phyloP scores from a whole-genome alignment of 2,797 vertebrate genomes.

The Anableps anableps region DNA sequence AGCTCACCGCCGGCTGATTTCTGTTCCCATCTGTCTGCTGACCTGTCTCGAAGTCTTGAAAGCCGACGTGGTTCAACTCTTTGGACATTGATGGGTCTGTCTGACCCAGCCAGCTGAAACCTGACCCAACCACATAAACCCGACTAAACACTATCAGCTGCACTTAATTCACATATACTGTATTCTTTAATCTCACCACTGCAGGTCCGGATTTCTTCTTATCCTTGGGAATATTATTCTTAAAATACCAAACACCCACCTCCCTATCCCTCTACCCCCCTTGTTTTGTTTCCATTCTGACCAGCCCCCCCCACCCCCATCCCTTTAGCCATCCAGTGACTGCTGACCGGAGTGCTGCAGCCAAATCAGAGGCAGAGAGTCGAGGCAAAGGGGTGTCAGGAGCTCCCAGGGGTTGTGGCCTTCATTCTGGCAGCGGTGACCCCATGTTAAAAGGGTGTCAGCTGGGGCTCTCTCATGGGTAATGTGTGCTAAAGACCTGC shows the following conservation, averaged over 20 bases:
- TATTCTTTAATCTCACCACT: not conserved
- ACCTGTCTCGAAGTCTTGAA: constrained; percentile 75
- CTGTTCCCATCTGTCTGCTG: constrained; percentile 85
- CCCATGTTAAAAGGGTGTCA: constrained; percentile 83
- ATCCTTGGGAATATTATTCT: constrained; percentile 17
- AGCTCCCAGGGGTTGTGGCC: constrained; percentile 77
- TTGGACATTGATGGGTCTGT: constrained; percentile 65
- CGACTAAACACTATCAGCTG: not conserved
- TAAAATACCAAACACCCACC: constrained; percentile 19
- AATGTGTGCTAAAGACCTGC: constrained; percentile 81
- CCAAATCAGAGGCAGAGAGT: constrained; percentile 50
- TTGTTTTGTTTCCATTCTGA: constrained; percentile 1
- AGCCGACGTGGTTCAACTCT: constrained; percentile 61
- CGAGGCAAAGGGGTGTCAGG: constrained; percentile 68
- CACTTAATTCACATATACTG: constrained; percentile 18
- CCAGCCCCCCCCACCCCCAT: constrained; percentile 25
- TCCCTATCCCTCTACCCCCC: constrained; percentile 1
- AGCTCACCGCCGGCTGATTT: constrained; percentile 78
- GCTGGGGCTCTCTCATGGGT: constrained; percentile 79
- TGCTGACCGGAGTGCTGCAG: constrained; percentile 50
- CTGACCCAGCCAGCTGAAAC: constrained; percentile 61
- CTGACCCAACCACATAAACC: constrained; percentile 27
- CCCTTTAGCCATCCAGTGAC: constrained; percentile 33
- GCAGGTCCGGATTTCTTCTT: not conserved
- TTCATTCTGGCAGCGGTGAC: constrained; percentile 76